These are phyloP conservation scores for Parnassius orleans DNA, from an alignment of 2,888 invertebrate species.

Conservation along the genomic window DNA sequence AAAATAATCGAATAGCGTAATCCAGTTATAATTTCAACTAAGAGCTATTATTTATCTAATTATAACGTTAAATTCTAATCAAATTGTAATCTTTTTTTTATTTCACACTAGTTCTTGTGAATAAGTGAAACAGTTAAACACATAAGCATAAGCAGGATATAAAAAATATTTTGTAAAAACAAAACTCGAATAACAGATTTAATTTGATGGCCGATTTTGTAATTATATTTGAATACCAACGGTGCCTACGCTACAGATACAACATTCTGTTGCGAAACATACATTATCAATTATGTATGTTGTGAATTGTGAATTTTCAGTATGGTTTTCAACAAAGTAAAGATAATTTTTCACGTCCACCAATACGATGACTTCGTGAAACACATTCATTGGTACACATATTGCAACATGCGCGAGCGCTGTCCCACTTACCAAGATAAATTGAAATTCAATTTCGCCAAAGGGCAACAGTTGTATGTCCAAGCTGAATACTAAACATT, in stretches of 20 bases:
- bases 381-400: conserved; percentile 60
- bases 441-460: conserved; percentile 76
- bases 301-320: conserved; percentile 25
- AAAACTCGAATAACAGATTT: conserved; percentile 13
- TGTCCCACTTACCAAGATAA: conserved; percentile 73
- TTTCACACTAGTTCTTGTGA: background rate
- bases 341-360: conserved; percentile 35
- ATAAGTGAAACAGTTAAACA: conserved; percentile 2
- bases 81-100: too few relatives aligned
- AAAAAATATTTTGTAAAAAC: conserved; percentile 16
- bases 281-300: conserved; percentile 23
- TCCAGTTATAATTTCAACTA: too few relatives aligned
- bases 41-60: too few relatives aligned
- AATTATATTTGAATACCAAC: conserved; percentile 4
- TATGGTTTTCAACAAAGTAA: conserved; percentile 25
- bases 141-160: conserved; percentile 6
- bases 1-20: too few relatives aligned
- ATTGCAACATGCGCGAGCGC: conserved; percentile 61
- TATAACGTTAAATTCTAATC: too few relatives aligned
- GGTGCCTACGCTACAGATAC: conserved; percentile 12
- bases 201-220: conserved; percentile 7
- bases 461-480: conserved; percentile 63
- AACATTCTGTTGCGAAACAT: conserved; percentile 20
- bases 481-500: conserved; percentile 47
- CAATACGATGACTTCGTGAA: conserved; percentile 53